Conservation (phyloP, 2,113 vertebrate genomes). For the Hippocampus abdominalis region DNA sequence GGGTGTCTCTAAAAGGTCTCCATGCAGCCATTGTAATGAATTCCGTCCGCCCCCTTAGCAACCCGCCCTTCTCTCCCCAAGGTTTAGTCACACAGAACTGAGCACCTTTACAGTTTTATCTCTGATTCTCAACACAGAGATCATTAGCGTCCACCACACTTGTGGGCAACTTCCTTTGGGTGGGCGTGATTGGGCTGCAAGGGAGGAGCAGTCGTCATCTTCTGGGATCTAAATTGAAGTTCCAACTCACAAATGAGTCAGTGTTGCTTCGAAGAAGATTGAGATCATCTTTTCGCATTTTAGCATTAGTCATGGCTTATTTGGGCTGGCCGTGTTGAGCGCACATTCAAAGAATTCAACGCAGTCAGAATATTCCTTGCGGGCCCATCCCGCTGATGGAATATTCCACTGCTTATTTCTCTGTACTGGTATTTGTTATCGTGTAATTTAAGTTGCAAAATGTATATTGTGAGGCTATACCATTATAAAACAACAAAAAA, state of each 20-base stretch:
- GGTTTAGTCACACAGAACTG: conserved; percentile 52
- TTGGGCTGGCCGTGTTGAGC: conserved; percentile 35
- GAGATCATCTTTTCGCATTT: conserved; percentile 26
- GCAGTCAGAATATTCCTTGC: conserved; percentile 22
- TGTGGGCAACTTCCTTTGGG: conserved; percentile 53
- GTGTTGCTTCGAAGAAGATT: conserved; percentile 38
- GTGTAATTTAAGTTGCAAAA: no score
- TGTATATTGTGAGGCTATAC: no score
- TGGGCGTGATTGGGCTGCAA: conserved; percentile 15
- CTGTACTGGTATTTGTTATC: no score
- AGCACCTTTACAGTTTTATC: conserved; percentile 54
- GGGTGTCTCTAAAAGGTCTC: conserved; percentile 20
- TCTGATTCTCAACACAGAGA: conserved; percentile 58
- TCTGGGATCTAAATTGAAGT: conserved; percentile 29
- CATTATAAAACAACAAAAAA: no score
- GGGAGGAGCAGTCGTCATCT: conserved; percentile 7
- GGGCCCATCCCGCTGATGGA: conserved; percentile 18
- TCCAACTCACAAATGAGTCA: conserved; percentile 30
- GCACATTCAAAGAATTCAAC: conserved; percentile 20
- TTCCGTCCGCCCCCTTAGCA: conserved; percentile 12
- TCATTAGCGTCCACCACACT: conserved; percentile 53
- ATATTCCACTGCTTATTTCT: conserved; percentile 2
- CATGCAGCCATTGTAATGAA: conserved; percentile 34
- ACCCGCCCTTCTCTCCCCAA: conserved; percentile 1
- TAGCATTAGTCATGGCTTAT: conserved; percentile 43